A percentile compares a stretch with the other conserved stretches of the same genome.
phyloP scores from a whole-genome alignment of 2,113 vertebrate species.

The Gnathonemus longibarbis region DNA sequence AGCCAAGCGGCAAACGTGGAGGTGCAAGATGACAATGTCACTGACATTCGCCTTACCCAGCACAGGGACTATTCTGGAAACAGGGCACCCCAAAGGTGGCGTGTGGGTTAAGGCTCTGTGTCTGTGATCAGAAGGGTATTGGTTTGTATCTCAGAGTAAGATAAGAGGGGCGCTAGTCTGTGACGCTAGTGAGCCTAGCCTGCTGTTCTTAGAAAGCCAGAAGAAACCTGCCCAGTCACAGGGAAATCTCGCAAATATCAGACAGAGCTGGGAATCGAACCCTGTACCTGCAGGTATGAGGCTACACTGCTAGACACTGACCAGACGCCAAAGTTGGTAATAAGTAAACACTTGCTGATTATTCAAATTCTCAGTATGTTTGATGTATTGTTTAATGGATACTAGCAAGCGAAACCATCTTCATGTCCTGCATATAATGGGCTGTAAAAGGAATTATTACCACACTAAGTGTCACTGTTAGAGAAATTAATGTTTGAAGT shows the following conservation, averaged over 20 bases:
- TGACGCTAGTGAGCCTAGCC: not conserved
- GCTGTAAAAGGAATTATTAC: not conserved
- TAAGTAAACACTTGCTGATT: not conserved
- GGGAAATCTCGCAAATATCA: not conserved
- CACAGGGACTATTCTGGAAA: not conserved
- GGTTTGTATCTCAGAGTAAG: not conserved
- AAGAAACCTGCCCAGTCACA: not conserved
- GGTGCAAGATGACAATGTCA: not conserved
- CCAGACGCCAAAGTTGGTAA: not conserved
- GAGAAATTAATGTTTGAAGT: constrained; percentile 15
- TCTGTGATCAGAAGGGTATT: not conserved
- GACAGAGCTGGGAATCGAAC: not conserved
- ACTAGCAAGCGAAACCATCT: not conserved
- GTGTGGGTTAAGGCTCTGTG: not conserved
- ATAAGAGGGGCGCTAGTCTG: not conserved
- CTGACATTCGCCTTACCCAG: not conserved
- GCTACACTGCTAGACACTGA: not conserved
- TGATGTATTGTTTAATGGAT: not conserved
- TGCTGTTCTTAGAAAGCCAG: not conserved
- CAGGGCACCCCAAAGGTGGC: not conserved
- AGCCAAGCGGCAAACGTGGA: not conserved
- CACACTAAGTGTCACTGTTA: not conserved
- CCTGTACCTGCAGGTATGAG: not conserved
- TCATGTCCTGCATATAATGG: not conserved
- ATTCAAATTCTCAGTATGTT: not conserved